A percentile compares a stretch with the other conserved stretches of the same genome.
Evolutionary conservation across 2,797 vertebrate species (phyloP).

Genomic region (Microchirus variegatus): DNA sequence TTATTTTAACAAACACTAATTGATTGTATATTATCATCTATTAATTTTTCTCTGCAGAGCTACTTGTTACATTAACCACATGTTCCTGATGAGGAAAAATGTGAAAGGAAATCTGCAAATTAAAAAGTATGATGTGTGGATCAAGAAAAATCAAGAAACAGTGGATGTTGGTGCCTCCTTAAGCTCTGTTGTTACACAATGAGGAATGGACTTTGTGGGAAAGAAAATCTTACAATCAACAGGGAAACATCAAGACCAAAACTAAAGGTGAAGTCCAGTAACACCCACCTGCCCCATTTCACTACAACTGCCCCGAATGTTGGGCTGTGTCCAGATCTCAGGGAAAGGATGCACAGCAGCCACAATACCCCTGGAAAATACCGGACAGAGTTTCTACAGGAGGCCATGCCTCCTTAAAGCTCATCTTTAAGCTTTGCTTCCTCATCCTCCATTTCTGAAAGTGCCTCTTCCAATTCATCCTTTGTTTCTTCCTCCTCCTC

Average conservation of each 20-base stretch:
- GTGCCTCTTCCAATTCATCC: slow-evolving; percentile 55
- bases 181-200: slow-evolving; percentile 40
- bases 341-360: slow-evolving; percentile 82
- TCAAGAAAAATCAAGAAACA: slow-evolving; percentile 27
- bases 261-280: slow-evolving; percentile 48
- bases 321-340: slow-evolving; percentile 61
- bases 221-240: slow-evolving; percentile 44
- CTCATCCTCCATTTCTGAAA: slow-evolving; percentile 63
- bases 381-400: slow-evolving; percentile 62
- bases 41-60: slow-evolving; percentile 1
- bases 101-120: slow-evolving; percentile 22
- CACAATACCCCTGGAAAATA: slow-evolving; percentile 70
- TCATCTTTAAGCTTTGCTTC: slow-evolving; percentile 75
- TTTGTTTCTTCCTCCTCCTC: slow-evolving; percentile 56
- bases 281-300: slow-evolving; percentile 34
- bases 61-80: slow-evolving; percentile 8
- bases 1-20: background rate
- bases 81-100: slow-evolving; percentile 8
- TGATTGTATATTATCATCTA: background rate
- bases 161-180: slow-evolving; percentile 28
- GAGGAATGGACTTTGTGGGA: slow-evolving; percentile 36
- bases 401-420: slow-evolving; percentile 68
- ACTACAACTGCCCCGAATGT: slow-evolving; percentile 49
- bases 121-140: background rate
- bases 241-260: slow-evolving; percentile 44